Evolutionary conservation across 2,797 vertebrate species (phyloP), one percentile per base, ranked within the genome.

Genomic region (Oryzias dopingdopingensis): DNA sequence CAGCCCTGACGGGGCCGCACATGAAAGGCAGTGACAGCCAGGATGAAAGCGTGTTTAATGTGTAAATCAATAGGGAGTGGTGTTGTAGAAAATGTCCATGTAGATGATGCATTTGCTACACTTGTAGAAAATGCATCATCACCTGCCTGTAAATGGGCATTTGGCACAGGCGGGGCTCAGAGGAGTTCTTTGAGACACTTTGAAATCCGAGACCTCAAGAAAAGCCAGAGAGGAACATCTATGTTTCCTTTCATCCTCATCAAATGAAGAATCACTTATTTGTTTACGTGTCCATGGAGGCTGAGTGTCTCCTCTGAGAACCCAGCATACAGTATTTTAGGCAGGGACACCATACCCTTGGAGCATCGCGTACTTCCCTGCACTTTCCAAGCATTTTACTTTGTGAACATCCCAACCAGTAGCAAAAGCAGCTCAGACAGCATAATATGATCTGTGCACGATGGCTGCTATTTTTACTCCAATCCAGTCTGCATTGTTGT

Each of bases 1-100:
- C 60, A 32, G 56, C 72, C 71, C 80, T 77, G 46, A 69, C 0
- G 57, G 70, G 63, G 70, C 52, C 49, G 70, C 65, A 83, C 76
- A 80, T 86, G 75, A 86, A 83, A 81, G 79, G 67, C 81, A 76
- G 48, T 72, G 83, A 84, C 83, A 84, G 74, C 49, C 65, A n/a
- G 10, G 65, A 63, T 13, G 15, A 74, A 67, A 80, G 75, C 62
- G 56, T 82, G 74, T 50, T 75, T 83, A 85, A 88, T 85, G 82
- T 64, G 69, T 60, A 75, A 77, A 67, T 72, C 79, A 83, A 84
- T 75, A 55, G 52, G 47, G 59, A 72, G 70, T 59, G 53, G 48
- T 32, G 14, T 59, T 22, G 20, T 3, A 22, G 20, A 22, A 22
- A 22, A 22, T 2, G 20, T 22, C 2, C 20, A 22, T 22, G 2